Conservation (phyloP, 1,140 invertebrate species). For the Cyphomyrmex costatus region DNA sequence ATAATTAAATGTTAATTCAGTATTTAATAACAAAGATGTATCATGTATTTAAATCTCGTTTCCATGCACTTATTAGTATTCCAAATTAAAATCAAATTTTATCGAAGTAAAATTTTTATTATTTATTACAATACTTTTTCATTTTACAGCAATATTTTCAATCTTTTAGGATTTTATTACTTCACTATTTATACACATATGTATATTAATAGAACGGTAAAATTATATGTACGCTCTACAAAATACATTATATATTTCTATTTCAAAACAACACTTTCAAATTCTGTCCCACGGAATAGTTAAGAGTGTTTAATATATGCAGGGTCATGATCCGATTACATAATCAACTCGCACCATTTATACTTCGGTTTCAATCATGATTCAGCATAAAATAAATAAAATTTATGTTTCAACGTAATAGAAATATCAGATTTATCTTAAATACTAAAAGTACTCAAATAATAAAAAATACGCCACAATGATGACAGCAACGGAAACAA, state of each 20-base stretch:
- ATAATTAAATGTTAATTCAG: not conserved
- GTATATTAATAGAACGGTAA: too few relatives aligned
- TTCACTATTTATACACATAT: not conserved
- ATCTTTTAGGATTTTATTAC: not conserved
- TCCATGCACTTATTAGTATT: not conserved
- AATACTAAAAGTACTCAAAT: not conserved
- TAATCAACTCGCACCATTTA: not conserved
- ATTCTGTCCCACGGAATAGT: not conserved
- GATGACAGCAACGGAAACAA: not conserved
- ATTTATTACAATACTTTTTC: not conserved
- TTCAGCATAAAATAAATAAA: not conserved
- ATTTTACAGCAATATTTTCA: too few relatives aligned
- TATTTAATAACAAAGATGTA: not conserved
- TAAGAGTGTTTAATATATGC: not conserved
- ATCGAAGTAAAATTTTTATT: not conserved
- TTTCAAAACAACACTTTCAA: not conserved
- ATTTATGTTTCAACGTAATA: not conserved
- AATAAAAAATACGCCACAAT: not conserved
- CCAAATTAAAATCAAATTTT: not conserved
- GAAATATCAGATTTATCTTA: too few relatives aligned
- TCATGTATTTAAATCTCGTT: conserved; percentile 1
- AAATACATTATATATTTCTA: not conserved
- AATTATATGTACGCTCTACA: too few relatives aligned
- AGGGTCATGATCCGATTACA: conserved; percentile 42
- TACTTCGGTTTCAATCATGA: conserved; percentile 8